phyloP scores from a whole-genome alignment of 2,797 vertebrate species.

The Syndactyla subalaris region DNA sequence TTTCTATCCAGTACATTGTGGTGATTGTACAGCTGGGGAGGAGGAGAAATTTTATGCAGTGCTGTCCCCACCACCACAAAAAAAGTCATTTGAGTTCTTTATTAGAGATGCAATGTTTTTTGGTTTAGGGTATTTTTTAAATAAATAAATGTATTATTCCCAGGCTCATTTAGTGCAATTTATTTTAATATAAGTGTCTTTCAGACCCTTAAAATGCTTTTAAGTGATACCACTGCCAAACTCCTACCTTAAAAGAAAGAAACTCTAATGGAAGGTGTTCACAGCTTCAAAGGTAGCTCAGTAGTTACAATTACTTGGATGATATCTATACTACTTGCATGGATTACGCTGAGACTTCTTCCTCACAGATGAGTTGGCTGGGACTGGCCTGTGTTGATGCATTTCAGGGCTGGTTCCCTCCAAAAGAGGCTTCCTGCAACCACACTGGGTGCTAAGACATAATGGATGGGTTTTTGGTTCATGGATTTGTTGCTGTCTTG shows the following conservation, averaged over 20 bases:
- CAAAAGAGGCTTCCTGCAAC: not conserved
- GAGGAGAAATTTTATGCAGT: not conserved
- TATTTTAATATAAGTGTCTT: not conserved
- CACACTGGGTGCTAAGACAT: accelerated
- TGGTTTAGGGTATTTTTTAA: not conserved
- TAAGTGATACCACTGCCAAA: not conserved
- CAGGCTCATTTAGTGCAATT: not conserved
- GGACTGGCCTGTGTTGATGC: not conserved
- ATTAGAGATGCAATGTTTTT: not conserved
- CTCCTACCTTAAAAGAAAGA: not conserved
- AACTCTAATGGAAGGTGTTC: not conserved
- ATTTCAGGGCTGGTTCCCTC: not conserved
- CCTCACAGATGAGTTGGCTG: not conserved
- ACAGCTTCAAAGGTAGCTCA: not conserved
- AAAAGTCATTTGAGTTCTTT: not conserved
- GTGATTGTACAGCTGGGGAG: not conserved
- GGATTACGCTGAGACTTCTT: not conserved
- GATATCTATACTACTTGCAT: not conserved
- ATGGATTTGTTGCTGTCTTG: not conserved
- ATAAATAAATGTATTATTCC: not conserved
- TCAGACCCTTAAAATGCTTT: not conserved
- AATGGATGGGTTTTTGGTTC: not conserved
- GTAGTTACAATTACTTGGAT: not conserved
- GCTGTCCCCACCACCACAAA: not conserved
- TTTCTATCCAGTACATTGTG: not conserved